Conservation (phyloP, 2,888 invertebrate species). For the Desoria tigrina region DNA sequence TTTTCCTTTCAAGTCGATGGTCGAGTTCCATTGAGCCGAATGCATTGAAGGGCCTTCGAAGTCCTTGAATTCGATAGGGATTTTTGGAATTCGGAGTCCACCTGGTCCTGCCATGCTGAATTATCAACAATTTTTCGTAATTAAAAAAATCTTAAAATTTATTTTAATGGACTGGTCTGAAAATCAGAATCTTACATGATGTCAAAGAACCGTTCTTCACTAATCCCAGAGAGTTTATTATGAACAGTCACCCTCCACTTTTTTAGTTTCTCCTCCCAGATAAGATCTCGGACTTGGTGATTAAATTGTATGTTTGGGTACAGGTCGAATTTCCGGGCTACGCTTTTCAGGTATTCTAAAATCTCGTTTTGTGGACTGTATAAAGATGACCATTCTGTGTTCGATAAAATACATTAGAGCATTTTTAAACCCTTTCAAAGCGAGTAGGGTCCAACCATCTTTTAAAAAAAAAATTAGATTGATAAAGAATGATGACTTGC, state of each 20-base stretch:
- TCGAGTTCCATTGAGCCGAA: constrained; percentile 41
- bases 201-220: constrained; percentile 24
- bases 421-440: too few relatives aligned
- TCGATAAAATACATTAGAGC: too few relatives aligned
- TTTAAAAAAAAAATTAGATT: too few relatives aligned
- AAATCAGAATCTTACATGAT: constrained; percentile 28
- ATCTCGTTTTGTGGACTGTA: constrained; percentile 41
- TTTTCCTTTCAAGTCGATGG: constrained; percentile 33
- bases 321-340: constrained; percentile 40
- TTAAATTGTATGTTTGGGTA: constrained; percentile 37
- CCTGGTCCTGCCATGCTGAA: constrained; percentile 35
- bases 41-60: constrained; percentile 35
- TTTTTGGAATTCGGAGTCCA: constrained; percentile 29
- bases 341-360: constrained; percentile 34
- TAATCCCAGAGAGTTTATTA: not conserved
- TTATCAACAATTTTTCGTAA: not conserved
- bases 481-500: too few relatives aligned
- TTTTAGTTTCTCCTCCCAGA: constrained; percentile 36
- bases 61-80: constrained; percentile 29
- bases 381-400: constrained; percentile 37
- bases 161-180: too few relatives aligned
- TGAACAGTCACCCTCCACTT: constrained; percentile 28
- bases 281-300: constrained; percentile 11
- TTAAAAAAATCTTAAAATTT: not conserved
- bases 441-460: too few relatives aligned